Conservation (phyloP, 2,797 vertebrate genomes). For the Bucorvus abyssinicus region DNA sequence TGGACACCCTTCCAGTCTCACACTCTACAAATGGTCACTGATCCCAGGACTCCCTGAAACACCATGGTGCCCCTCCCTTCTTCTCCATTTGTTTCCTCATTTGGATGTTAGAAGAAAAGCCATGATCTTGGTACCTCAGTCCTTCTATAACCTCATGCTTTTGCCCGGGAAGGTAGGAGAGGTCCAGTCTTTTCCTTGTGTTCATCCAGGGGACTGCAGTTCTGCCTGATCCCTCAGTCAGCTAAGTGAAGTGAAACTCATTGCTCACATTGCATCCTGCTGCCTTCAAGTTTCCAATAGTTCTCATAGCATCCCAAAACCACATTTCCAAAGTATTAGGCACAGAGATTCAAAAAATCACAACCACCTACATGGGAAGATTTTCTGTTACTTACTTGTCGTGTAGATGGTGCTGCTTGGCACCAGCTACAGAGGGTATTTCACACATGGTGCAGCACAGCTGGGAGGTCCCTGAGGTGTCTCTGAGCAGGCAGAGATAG, state of each 20-base stretch:
- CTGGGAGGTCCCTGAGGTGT: neutral
- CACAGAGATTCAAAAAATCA: neutral
- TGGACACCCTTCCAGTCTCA: neutral
- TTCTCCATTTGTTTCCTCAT: neutral
- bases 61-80: neutral
- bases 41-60: neutral
- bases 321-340: neutral
- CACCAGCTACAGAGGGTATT: neutral
- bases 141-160: neutral
- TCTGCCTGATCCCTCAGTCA: neutral
- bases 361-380: neutral
- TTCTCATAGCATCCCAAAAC: neutral
- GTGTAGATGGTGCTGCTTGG: neutral
- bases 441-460: neutral
- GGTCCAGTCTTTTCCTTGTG: neutral
- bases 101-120: neutral
- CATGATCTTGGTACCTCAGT: neutral
- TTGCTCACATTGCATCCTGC: neutral
- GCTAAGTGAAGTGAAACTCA: neutral
- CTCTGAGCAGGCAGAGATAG: neutral
- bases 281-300: neutral
- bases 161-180: neutral
- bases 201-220: neutral
- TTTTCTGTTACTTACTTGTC: neutral
- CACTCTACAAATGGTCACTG: neutral